Conservation (phyloP, 2,888 invertebrate species). For the Hoplodrina blanda region DNA sequence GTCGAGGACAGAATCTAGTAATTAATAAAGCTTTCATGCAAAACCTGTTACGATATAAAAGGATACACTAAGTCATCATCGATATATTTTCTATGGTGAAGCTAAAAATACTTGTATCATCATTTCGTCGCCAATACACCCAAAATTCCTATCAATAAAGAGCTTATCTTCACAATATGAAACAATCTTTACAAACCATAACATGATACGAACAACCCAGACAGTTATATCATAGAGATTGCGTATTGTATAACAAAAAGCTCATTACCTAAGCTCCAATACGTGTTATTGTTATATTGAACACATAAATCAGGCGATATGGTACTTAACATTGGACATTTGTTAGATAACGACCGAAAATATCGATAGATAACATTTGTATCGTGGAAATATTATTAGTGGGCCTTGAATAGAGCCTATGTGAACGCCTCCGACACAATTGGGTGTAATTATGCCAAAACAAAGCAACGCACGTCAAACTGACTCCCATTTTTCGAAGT, state of each 20-base stretch:
- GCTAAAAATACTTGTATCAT: neutral
- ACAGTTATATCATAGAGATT: slow-evolving; percentile 20
- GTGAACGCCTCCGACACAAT: neutral
- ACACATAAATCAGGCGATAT: slow-evolving; percentile 24
- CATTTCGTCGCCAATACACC: no score
- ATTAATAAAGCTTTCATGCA: neutral
- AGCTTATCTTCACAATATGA: slow-evolving; percentile 1
- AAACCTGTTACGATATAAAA: neutral
- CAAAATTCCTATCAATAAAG: neutral
- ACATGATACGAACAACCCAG: slow-evolving; percentile 42
- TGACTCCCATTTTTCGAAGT: no score
- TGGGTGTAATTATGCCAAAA: neutral
- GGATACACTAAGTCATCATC: neutral
- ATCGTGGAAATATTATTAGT: neutral
- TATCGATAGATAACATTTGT: slow-evolving; percentile 24
- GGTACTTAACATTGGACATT: slow-evolving; percentile 23
- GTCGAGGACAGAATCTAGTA: neutral
- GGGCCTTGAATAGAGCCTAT: slow-evolving; percentile 11
- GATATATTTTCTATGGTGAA: no score
- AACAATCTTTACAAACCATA: slow-evolving; percentile 31
- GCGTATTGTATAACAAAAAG: slow-evolving; percentile 45
- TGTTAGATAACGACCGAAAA: slow-evolving; percentile 7
- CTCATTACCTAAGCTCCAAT: slow-evolving; percentile 38
- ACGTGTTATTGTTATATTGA: slow-evolving; percentile 29
- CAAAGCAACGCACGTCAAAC: no score